Evolutionary conservation across 1,140 invertebrate genomes (phyloP).

Genomic region (Drosophila sproati): DNA sequence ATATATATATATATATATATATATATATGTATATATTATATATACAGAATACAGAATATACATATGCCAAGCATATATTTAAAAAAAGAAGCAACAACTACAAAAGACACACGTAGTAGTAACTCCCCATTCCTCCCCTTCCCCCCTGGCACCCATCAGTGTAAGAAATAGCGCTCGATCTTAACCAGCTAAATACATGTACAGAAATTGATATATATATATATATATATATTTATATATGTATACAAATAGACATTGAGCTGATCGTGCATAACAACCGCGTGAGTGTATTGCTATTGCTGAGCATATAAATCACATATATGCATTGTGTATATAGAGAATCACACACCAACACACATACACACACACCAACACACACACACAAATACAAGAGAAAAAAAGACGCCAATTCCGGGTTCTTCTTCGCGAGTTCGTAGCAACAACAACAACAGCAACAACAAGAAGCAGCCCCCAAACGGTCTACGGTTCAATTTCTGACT

Average conservation of each 20-base stretch:
- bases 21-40: not conserved
- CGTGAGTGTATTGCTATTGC: slow-evolving; percentile 68
- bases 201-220: not conserved
- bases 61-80: slow-evolving; percentile 34
- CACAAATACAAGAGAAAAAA: slow-evolving; percentile 17
- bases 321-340: not conserved
- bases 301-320: slow-evolving; percentile 35
- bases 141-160: not conserved
- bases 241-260: slow-evolving; percentile 43
- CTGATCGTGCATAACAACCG: slow-evolving; percentile 82
- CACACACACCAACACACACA: slow-evolving; percentile 4
- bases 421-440: slow-evolving; percentile 66
- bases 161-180: slow-evolving; percentile 20
- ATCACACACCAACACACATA: not conserved
- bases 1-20: not conserved
- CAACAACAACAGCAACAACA: slow-evolving; percentile 33
- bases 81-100: slow-evolving; percentile 25
- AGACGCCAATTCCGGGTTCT: slow-evolving; percentile 79
- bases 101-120: slow-evolving; percentile 31
- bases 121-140: slow-evolving; percentile 12
- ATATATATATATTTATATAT: not conserved
- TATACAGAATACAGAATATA: slow-evolving; percentile 7
- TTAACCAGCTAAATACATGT: slow-evolving; percentile 3
- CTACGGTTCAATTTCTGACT: slow-evolving; percentile 76
- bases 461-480: slow-evolving; percentile 51